phyloP scores from a whole-genome alignment of 2,797 vertebrate species.

The Neomorphus geoffroyi region DNA sequence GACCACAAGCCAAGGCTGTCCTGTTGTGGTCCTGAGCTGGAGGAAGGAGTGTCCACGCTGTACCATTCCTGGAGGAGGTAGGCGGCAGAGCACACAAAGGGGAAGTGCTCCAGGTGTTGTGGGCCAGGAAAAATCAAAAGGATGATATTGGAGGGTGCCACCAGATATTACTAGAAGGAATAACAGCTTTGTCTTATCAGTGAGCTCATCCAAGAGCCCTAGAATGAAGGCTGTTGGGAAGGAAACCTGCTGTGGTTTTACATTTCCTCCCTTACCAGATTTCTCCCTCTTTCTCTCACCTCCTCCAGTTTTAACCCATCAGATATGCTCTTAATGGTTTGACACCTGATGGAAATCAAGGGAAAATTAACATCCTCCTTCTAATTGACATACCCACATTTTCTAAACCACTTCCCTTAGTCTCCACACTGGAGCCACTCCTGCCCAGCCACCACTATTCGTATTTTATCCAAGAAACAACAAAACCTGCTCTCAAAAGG shows the following conservation, averaged over 20 bases:
- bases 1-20: slow-evolving; percentile 76
- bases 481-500: neutral
- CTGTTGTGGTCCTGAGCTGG: slow-evolving; percentile 77
- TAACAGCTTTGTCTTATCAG: slow-evolving; percentile 82
- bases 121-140: slow-evolving; percentile 73
- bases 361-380: neutral
- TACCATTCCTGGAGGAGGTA: slow-evolving; percentile 86
- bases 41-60: slow-evolving; percentile 79
- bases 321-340: neutral
- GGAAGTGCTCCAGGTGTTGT: slow-evolving; percentile 80
- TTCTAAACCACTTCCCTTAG: neutral
- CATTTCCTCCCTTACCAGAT: neutral
- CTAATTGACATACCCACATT: neutral
- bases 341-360: neutral
- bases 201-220: slow-evolving; percentile 71
- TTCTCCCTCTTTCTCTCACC: neutral
- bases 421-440: neutral
- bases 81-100: slow-evolving; percentile 84
- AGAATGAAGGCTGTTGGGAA: slow-evolving; percentile 76
- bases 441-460: neutral
- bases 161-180: slow-evolving; percentile 79
- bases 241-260: slow-evolving; percentile 50
- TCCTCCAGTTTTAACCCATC: neutral
- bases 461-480: neutral
- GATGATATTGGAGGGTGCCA: slow-evolving; percentile 76